Evolutionary conservation across 2,113 vertebrate species (phyloP).

Genomic region (Catharus minimus): DNA sequence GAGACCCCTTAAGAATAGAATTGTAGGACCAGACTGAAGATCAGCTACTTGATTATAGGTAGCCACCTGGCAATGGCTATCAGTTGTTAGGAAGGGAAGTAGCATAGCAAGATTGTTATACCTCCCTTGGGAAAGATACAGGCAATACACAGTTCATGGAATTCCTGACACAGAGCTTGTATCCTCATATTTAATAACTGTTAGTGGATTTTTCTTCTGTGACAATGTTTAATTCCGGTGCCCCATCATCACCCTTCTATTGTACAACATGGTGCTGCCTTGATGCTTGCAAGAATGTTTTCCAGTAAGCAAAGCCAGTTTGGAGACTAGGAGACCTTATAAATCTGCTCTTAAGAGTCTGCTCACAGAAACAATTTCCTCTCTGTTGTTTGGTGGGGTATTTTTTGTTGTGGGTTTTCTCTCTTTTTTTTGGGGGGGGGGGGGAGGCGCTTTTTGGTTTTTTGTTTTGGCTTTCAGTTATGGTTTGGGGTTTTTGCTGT

Average conservation of each 20-base stretch:
- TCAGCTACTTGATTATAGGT: neutral
- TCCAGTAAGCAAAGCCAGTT: neutral
- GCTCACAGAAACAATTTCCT: neutral
- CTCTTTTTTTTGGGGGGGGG: too few relatives aligned
- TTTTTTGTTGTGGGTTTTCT: neutral
- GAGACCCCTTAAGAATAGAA: neutral
- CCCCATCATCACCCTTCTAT: accelerated
- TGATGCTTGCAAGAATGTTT: neutral
- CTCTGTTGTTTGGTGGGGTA: neutral
- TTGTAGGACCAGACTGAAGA: neutral
- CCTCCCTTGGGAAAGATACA: neutral
- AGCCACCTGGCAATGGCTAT: neutral
- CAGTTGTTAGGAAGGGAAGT: neutral
- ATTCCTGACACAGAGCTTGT: neutral
- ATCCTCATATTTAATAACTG: neutral
- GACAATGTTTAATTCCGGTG: neutral
- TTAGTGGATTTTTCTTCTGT: neutral
- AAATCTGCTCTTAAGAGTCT: neutral
- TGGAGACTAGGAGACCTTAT: neutral
- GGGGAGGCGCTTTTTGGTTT: too few relatives aligned
- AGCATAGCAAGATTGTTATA: neutral
- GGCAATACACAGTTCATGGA: neutral
- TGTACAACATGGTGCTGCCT: neutral
- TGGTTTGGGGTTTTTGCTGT: neutral
- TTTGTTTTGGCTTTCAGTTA: neutral